These are phyloP conservation scores for Gavialis gangeticus DNA, from an alignment of 2,113 vertebrate genomes.

Conservation along the genomic window DNA sequence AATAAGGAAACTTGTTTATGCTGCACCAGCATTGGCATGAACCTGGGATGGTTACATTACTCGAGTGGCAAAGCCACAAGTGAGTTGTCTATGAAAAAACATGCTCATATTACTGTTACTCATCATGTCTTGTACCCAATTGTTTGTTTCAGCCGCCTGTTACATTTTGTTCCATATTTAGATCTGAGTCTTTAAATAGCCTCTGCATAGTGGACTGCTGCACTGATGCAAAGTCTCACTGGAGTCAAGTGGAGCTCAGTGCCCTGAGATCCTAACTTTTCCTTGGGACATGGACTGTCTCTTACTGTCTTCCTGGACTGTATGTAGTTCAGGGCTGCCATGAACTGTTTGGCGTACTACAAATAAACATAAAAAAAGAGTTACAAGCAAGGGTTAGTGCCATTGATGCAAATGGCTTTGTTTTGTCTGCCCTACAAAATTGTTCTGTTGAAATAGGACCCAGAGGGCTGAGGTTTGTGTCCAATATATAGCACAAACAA, in stretches of 20 bases:
- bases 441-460: background rate
- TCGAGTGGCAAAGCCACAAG: background rate
- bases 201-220: background rate
- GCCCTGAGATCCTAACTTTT: background rate
- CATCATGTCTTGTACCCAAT: background rate
- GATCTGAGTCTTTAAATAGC: background rate
- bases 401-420: background rate
- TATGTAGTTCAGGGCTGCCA: background rate
- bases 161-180: background rate
- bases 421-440: rapidly evolving
- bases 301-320: background rate
- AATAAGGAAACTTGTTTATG: background rate
- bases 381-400: background rate
- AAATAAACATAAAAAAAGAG: background rate
- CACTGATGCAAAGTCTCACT: background rate
- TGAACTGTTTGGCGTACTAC: background rate
- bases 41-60: background rate
- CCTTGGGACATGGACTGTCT: background rate
- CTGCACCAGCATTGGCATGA: background rate
- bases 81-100: background rate
- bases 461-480: background rate
- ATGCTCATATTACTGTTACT: background rate
- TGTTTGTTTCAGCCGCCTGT: background rate
- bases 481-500: background rate
- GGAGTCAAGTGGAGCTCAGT: background rate